A percentile compares a stretch with the other conserved stretches of the same genome.
These are phyloP conservation scores for Aphaenogaster floridana DNA, from an alignment of 1,140 invertebrate species.

Conservation along the genomic window DNA sequence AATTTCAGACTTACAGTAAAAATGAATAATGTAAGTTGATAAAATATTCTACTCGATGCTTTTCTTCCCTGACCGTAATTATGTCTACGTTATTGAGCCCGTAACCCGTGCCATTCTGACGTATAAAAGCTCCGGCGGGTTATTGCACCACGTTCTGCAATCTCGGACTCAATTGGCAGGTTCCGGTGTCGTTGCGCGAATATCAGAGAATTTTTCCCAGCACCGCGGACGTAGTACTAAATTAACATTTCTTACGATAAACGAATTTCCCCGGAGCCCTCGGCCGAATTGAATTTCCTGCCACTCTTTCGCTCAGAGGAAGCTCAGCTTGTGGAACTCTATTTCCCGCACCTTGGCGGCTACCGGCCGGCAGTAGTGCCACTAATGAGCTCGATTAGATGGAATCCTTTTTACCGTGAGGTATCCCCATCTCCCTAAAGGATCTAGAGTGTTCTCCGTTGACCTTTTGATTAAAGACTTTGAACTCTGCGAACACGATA, in stretches of 20 bases:
- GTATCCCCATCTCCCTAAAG: constrained; percentile 7
- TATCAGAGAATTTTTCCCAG: constrained; percentile 43
- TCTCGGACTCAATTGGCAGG: constrained; percentile 56
- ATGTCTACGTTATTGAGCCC: constrained; percentile 35
- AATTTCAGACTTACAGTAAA: background rate
- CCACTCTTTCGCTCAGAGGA: constrained; percentile 27
- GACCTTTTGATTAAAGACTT: constrained; percentile 39
- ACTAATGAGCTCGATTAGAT: constrained; percentile 57
- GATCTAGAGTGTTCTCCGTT: background rate
- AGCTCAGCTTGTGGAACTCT: constrained; percentile 28
- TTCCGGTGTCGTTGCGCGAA: constrained; percentile 53
- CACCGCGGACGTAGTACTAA: constrained; percentile 18
- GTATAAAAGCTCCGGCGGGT: constrained; percentile 30
- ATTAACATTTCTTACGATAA: constrained; percentile 63
- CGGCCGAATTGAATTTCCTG: constrained; percentile 54
- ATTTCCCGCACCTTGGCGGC: constrained; percentile 16
- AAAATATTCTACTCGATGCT: background rate
- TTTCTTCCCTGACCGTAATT: constrained; percentile 5
- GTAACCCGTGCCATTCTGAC: background rate
- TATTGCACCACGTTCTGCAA: constrained; percentile 43
- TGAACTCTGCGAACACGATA: background rate
- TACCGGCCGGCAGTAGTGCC: constrained; percentile 13
- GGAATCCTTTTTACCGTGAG: constrained; percentile 30
- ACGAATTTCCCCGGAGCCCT: constrained; percentile 53
- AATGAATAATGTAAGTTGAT: constrained; percentile 16